phyloP scores from a whole-genome alignment of 2,797 vertebrate genomes.

The Lycodopsis pacificus region DNA sequence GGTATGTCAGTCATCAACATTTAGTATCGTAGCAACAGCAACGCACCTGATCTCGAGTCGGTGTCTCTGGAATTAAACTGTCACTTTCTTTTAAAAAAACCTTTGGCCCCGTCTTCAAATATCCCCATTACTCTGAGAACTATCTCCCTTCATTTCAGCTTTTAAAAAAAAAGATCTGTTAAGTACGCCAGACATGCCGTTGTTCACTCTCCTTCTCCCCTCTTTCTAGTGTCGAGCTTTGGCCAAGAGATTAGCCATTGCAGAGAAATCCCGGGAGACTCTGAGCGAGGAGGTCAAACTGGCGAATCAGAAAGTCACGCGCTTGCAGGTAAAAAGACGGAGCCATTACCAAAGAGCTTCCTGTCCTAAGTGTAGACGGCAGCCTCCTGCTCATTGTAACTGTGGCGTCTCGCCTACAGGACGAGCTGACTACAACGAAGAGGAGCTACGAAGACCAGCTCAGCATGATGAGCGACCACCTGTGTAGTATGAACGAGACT shows the following conservation, averaged over 20 bases:
- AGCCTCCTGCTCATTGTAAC: slow-evolving; percentile 1
- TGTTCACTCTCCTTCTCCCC: slow-evolving; percentile 25
- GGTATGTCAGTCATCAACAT: slow-evolving; percentile 23
- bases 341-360: slow-evolving; percentile 35
- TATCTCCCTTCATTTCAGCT: slow-evolving; percentile 11
- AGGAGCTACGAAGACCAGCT: slow-evolving; percentile 98
- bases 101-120: slow-evolving; percentile 20
- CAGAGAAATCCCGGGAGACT: slow-evolving; percentile 92
- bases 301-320: slow-evolving; percentile 93
- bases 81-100: slow-evolving; percentile 20
- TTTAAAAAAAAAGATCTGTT: slow-evolving; percentile 22
- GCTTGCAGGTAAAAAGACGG: slow-evolving; percentile 89
- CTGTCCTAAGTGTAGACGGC: neutral
- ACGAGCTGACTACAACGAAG: slow-evolving; percentile 96
- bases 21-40: slow-evolving; percentile 38
- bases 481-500: slow-evolving; percentile 98
- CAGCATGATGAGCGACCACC: slow-evolving; percentile 99
- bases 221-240: slow-evolving; percentile 92
- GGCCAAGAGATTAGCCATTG: slow-evolving; percentile 92
- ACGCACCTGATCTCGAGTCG: slow-evolving; percentile 31
- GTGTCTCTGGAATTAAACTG: slow-evolving; percentile 33
- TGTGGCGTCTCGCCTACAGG: slow-evolving; percentile 77
- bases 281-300: slow-evolving; percentile 89
- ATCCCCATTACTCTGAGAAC: slow-evolving; percentile 22
- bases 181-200: neutral